phyloP scores from a whole-genome alignment of 2,113 vertebrate species.

The Gasterosteus nipponicus region DNA sequence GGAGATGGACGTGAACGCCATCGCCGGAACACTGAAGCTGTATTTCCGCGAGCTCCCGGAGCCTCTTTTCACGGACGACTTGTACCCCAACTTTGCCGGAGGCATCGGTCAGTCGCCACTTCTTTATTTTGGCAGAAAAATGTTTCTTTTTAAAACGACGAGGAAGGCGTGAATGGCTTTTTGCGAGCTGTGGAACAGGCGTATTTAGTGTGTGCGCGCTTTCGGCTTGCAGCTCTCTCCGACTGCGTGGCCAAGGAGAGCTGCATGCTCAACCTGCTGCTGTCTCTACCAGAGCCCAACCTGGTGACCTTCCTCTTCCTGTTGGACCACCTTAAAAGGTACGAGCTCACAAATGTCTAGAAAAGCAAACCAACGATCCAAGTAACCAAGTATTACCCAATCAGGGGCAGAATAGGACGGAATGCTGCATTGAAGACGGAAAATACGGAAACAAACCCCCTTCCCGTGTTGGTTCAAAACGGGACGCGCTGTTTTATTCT shows the following conservation, averaged over 20 bases:
- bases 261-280: conserved; percentile 95
- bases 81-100: conserved; percentile 96
- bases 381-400: too few relatives aligned
- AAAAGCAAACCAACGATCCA: too few relatives aligned
- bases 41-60: conserved; percentile 97
- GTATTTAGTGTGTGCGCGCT: not conserved
- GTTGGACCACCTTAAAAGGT: conserved; percentile 97
- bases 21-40: conserved; percentile 94
- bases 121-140: not conserved
- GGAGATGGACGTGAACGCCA: conserved; percentile 98
- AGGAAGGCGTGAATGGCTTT: not conserved
- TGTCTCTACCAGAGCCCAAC: conserved; percentile 95
- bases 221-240: conserved; percentile 85
- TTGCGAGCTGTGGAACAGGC: not conserved
- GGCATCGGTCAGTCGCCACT: conserved; percentile 87
- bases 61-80: conserved; percentile 94
- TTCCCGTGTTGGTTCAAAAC: too few relatives aligned
- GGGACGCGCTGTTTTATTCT: too few relatives aligned
- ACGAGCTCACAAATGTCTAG: conserved; percentile 24
- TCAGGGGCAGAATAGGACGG: too few relatives aligned
- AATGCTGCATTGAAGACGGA: too few relatives aligned
- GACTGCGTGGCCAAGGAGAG: conserved; percentile 97
- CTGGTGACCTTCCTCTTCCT: conserved; percentile 96
- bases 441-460: too few relatives aligned
- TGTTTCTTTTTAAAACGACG: not conserved